Evolutionary conservation across 1,140 invertebrate genomes (phyloP), one percentile per base, ranked within the genome.

Genomic region (Lepidurus couesii): DNA sequence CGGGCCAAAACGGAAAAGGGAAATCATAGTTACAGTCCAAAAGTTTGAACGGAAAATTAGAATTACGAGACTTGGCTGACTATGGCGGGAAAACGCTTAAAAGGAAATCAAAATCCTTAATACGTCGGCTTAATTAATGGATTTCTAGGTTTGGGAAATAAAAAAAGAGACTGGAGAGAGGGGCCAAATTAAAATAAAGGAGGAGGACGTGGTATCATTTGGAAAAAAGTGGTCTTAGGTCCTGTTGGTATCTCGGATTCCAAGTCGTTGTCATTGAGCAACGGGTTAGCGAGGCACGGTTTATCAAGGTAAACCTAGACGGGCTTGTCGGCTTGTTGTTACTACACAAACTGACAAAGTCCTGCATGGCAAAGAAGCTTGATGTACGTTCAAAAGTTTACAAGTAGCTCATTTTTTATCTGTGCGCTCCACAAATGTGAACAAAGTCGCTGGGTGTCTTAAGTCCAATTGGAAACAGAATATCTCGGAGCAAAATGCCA

Each of bases 291-390:
- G 53, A 65, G 53, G 53, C 53, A 65, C 16, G 53, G 53, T 65
- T 65, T 65, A 65, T 65, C 53, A 65, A 65, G 53, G 53, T 65
- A 65, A 65, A 65, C 53, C 53, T 65, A 65, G 53, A 9, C 53
- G 53, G 53, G 53, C 53, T 65, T 65, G 53, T 65, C 53, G 53
- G 53, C 13, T 65, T 65, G 53, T 65, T 65, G 53, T 65, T 65
- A 21, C 53, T 65, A 65, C 21, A 65, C 53, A 65, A 65, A 65
- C 53, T 65, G 53, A 65, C 53, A 65, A 65, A 65, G 53, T 65
- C 53, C 53, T 65, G 21, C 13, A 65, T 65, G 53, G 16, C 34
- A 34, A 16, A 13, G 53, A 16, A 65, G 21, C 53, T 21, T 21
- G 21, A 65, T 65, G n/a, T 21, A 65, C 53, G 21, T 16, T 13